These are phyloP conservation scores for Lepeophtheirus nordmannii DNA, from an alignment of 2,888 invertebrate species.

Conservation along the genomic window DNA sequence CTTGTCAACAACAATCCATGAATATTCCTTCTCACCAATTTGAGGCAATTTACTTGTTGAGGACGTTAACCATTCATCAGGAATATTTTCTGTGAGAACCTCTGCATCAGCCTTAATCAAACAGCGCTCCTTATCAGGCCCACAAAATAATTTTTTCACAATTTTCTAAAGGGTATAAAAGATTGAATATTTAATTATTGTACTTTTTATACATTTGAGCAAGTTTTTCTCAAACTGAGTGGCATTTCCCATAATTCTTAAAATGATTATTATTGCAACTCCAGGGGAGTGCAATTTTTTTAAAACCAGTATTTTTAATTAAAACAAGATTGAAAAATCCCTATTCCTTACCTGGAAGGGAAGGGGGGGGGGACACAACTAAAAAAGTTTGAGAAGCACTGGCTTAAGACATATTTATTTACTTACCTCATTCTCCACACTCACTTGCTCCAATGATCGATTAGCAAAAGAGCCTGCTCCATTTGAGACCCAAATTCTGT, in stretches of 20 bases:
- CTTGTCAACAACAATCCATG: slow-evolving; percentile 23
- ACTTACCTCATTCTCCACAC: slow-evolving; percentile 9
- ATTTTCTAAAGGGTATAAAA: not conserved
- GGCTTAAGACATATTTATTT: not conserved
- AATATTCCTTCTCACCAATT: slow-evolving; percentile 17
- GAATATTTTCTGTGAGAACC: slow-evolving; percentile 50
- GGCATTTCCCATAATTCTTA: too few species aligned
- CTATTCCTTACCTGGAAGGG: too few species aligned
- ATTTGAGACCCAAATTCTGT: slow-evolving; percentile 56
- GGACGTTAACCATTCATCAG: slow-evolving; percentile 49
- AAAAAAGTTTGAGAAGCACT: not conserved
- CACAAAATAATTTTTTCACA: slow-evolving; percentile 7
- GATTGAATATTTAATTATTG: not conserved
- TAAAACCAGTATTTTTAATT: too few species aligned
- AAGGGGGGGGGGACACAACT: too few species aligned
- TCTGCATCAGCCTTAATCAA: slow-evolving; percentile 36
- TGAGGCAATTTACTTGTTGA: slow-evolving; percentile 6
- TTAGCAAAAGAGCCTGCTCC: slow-evolving; percentile 5
- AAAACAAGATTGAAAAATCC: not conserved
- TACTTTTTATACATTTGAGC: not conserved
- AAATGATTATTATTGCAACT: too few species aligned
- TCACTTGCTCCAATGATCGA: not conserved
- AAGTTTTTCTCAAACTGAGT: too few species aligned
- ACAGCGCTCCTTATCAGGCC: slow-evolving; percentile 34
- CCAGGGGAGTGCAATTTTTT: too few species aligned